Evolutionary conservation across 2,797 vertebrate species (phyloP).

Genomic region (Lindbergichthys nudifrons): DNA sequence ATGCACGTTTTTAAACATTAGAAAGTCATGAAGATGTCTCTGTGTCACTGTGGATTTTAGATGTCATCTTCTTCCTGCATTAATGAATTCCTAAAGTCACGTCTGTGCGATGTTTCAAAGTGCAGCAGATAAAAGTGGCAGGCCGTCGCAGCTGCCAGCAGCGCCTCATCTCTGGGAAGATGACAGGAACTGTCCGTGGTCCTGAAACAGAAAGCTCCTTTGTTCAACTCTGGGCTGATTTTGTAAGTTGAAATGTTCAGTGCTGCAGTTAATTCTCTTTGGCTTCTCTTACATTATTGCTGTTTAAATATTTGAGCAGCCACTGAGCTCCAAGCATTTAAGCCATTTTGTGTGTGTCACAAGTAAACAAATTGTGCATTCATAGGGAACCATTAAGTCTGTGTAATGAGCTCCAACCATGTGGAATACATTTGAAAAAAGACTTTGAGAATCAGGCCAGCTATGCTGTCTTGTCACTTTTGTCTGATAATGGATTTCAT

Average conservation of each 20-base stretch:
- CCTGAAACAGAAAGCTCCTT: constrained; percentile 72
- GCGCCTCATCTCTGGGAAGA: constrained; percentile 50
- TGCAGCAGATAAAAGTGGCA: constrained; percentile 57
- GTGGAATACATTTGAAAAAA: background rate
- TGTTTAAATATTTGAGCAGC: constrained; percentile 21
- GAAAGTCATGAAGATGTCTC: constrained; percentile 18
- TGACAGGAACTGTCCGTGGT: constrained; percentile 77
- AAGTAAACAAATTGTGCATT: background rate
- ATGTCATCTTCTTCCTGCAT: constrained; percentile 6
- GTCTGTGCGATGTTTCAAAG: constrained; percentile 53
- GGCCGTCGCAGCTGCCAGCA: constrained; percentile 40
- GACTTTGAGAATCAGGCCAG: background rate
- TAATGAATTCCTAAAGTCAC: constrained; percentile 56
- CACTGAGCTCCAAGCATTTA: background rate
- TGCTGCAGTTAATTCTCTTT: constrained; percentile 16
- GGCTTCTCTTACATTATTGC: constrained; percentile 8
- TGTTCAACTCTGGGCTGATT: constrained; percentile 55
- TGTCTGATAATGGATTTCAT: constrained; percentile 1
- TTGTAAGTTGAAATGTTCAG: constrained; percentile 37
- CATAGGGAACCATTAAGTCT: background rate
- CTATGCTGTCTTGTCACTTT: constrained; percentile 11
- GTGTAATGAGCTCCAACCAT: background rate
- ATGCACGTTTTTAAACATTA: constrained; percentile 29
- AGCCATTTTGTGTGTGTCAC: background rate
- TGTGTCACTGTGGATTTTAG: constrained; percentile 29